These are phyloP conservation scores for Microctenopoma steveboyesi DNA, from an alignment of 2,797 vertebrate genomes.

Conservation along the genomic window DNA sequence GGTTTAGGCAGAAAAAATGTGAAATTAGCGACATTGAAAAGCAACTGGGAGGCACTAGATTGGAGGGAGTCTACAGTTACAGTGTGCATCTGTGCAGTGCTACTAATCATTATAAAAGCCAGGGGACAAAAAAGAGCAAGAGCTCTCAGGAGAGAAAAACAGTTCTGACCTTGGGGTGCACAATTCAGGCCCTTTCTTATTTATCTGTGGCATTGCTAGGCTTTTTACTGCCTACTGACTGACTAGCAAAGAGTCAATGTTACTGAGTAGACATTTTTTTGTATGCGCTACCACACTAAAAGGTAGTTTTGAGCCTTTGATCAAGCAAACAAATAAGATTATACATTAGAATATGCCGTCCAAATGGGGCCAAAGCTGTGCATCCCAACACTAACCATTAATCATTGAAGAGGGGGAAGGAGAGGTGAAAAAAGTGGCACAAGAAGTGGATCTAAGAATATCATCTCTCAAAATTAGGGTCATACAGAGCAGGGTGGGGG, in stretches of 20 bases:
- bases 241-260: constrained; percentile 57
- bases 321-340: constrained; percentile 46
- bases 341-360: constrained; percentile 26
- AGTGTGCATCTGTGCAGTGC: constrained; percentile 70
- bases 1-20: constrained; percentile 78
- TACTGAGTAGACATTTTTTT: constrained; percentile 51
- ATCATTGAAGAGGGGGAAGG: constrained; percentile 34
- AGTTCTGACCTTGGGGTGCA: constrained; percentile 80
- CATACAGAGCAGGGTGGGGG: constrained; percentile 52
- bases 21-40: constrained; percentile 80
- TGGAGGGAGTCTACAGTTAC: constrained; percentile 65
- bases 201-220: constrained; percentile 66
- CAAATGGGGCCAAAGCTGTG: constrained; percentile 71
- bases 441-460: constrained; percentile 74
- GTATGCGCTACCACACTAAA: constrained; percentile 45
- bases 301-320: constrained; percentile 50
- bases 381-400: constrained; percentile 72
- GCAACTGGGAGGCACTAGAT: constrained; percentile 75
- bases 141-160: constrained; percentile 76
- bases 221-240: constrained; percentile 71
- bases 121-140: constrained; percentile 72
- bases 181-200: constrained; percentile 78
- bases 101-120: constrained; percentile 79
- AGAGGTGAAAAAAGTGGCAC: constrained; percentile 62
- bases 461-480: constrained; percentile 69